A percentile compares a stretch with the other conserved stretches of the same genome.
These are phyloP conservation scores for Stegastes partitus DNA, from an alignment of 2,113 vertebrate genomes.

Conservation along the genomic window DNA sequence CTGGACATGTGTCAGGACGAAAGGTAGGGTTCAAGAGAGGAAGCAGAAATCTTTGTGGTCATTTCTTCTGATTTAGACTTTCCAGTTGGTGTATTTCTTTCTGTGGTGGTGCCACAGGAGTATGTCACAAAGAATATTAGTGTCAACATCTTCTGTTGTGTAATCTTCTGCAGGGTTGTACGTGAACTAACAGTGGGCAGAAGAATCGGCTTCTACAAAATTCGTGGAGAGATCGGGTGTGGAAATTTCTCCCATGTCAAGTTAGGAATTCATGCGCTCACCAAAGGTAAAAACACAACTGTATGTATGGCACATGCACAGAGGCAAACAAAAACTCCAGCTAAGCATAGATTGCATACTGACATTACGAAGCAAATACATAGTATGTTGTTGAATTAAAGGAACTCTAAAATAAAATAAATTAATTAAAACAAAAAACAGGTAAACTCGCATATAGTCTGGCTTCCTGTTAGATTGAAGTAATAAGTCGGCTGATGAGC, in stretches of 20 bases:
- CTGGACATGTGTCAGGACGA: constrained; percentile 96
- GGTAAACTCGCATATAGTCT: neutral
- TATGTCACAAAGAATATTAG: neutral
- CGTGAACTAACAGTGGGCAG: constrained; percentile 94
- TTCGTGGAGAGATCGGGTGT: constrained; percentile 95
- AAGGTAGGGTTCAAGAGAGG: constrained; percentile 42
- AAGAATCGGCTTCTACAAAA: constrained; percentile 95
- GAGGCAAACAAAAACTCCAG: neutral
- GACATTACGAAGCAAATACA: neutral
- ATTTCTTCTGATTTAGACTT: neutral
- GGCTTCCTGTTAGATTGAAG: constrained; percentile 24
- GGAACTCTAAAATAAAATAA: neutral
- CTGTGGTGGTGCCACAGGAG: neutral
- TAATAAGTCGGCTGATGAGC: constrained; percentile 46
- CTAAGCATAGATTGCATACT: neutral
- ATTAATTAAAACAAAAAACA: neutral
- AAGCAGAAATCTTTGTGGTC: neutral
- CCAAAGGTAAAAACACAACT: constrained; percentile 89
- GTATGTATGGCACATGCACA: neutral
- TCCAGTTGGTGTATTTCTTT: neutral
- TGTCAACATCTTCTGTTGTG: constrained; percentile 7
- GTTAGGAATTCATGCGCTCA: constrained; percentile 94
- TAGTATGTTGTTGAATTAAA: neutral
- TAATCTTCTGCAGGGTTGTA: constrained; percentile 85
- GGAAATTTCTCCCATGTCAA: constrained; percentile 99